These are phyloP conservation scores for Myoxocephalus aenaeus DNA, from an alignment of 2,797 vertebrate genomes.

Conservation along the genomic window DNA sequence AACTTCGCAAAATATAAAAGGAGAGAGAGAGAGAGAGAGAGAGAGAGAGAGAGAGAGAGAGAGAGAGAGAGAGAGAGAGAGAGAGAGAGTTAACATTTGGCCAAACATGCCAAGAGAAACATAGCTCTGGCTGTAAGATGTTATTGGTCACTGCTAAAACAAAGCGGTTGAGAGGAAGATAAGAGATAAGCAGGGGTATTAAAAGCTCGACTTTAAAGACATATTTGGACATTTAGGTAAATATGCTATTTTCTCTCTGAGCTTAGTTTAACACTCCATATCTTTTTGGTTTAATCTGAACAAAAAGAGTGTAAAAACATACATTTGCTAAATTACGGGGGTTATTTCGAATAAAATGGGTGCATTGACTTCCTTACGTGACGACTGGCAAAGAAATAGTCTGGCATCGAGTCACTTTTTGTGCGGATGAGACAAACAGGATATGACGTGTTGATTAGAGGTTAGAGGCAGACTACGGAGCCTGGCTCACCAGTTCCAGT, in stretches of 20 bases:
- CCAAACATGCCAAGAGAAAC: conserved; percentile 29
- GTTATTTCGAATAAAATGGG: neutral
- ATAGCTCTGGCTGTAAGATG: neutral
- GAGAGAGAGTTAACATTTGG: neutral
- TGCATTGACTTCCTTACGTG: neutral
- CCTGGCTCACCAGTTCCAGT: neutral
- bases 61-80: too few relatives aligned
- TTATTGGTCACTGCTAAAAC: neutral
- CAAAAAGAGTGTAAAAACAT: neutral
- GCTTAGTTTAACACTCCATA: neutral
- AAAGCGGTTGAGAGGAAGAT: neutral
- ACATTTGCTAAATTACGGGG: neutral
- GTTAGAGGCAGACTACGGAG: neutral
- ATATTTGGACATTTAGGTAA: neutral
- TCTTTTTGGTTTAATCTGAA: neutral
- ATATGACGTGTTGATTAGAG: neutral
- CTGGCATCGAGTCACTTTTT: neutral
- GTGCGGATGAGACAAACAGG: neutral
- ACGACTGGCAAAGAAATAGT: neutral
- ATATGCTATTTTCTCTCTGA: neutral
- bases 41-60: neutral
- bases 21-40: neutral
- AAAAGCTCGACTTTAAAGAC: neutral
- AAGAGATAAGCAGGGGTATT: neutral
- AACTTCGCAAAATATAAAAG: neutral